Evolutionary conservation across 2,113 vertebrate species (phyloP), one percentile per base, ranked within the genome.

Genomic region (Alligator mississippiensis): DNA sequence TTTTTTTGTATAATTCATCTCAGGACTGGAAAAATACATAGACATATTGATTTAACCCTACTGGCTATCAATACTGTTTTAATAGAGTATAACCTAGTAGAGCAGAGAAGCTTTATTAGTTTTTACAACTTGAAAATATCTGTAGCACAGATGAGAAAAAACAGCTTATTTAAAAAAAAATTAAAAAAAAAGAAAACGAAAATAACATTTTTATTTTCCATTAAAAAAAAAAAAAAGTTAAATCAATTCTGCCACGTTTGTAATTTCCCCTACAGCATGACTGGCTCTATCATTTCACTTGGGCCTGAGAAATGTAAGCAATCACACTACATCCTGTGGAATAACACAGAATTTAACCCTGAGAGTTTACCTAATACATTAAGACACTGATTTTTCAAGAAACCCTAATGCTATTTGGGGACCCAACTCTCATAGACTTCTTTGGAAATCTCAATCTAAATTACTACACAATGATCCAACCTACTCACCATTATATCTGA

Each of bases 21-120:
- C 7, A 47, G 47, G 47, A 47, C 47, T 47, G 47, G 47, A 91
- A 30, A 95, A 87, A 82, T 25, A 80, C 11, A 70, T 91, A 68
- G 81, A 75, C 8, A 47, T 80, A 78, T 19, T 83, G 64, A 85
- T 77, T 87, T 77, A 84, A 63, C 0, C 1, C 63, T 28, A 80
- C 60, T 83, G 59, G 27, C 70, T 87, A 92, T 59, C 64, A 84
- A 82, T 77, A 28, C 19, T 64, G 28, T 93, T 80, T 92, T 86
- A 57, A 64, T 25, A 77, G 55, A 88, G 58, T 63, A 77, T 82
- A 81, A 13, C 9, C 1, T 76, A 82, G 47, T 7, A 19, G 3
- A 85, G 58, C 58, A 75, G 11, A 79, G 79, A 34, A 77, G 57
- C 75, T 6, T 57, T 0, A 88, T n/a, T 58, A n/a, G 47, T 81